These are phyloP conservation scores for Anthopleura sola DNA, from an alignment of 64 coral and sea anemone genomes.

Conservation along the genomic window DNA sequence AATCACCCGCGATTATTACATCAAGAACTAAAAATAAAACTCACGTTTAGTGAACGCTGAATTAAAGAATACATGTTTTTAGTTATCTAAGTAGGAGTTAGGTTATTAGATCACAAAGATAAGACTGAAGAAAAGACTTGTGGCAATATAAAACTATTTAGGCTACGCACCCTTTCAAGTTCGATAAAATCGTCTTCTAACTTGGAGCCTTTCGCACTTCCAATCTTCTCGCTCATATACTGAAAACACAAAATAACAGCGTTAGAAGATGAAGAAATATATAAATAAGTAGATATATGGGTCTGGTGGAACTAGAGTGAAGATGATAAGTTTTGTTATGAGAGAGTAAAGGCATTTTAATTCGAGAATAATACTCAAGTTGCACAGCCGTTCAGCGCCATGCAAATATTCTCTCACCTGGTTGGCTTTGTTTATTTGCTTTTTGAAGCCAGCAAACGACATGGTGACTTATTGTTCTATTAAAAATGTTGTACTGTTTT, in stretches of 20 bases:
- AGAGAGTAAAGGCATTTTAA: not conserved
- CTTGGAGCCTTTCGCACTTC: conserved; percentile 84
- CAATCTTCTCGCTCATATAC: conserved; percentile 99
- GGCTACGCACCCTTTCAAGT: conserved; percentile 82
- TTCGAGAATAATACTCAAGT: not conserved
- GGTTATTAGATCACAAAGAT: not conserved
- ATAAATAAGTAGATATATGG: not conserved
- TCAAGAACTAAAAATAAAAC: not conserved
- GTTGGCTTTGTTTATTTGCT: conserved; percentile 98
- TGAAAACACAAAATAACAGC: conserved; percentile 4
- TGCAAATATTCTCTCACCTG: conserved; percentile 61
- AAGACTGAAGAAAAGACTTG: not conserved
- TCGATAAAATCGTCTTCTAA: conserved; percentile 94
- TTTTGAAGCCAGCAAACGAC: conserved; percentile 96
- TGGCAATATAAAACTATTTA: not conserved
- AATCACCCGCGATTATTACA: conserved; percentile 12
- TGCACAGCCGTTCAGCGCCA: not conserved
- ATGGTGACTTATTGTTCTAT: conserved; percentile 43
- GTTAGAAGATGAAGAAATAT: not conserved
- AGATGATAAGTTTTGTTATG: not conserved
- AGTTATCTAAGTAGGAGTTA: not conserved
- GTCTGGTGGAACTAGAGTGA: conserved; percentile 1
- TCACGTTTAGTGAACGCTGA: not conserved
- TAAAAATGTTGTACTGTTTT: not conserved
- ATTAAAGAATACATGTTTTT: not conserved